Conservation (phyloP, 2,888 invertebrate species). For the Mechanitis messenoides region DNA sequence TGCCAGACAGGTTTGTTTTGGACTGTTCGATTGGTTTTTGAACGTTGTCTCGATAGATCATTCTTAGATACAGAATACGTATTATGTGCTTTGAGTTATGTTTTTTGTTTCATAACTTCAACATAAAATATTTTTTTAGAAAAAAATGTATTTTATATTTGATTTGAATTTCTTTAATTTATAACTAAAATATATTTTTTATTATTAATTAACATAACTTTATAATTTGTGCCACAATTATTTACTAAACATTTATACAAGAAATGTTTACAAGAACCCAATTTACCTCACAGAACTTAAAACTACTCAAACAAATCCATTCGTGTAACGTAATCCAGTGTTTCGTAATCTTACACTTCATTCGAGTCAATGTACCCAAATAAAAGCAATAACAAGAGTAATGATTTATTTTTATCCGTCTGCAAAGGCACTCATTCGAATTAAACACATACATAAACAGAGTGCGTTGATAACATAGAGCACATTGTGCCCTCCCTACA, state of each 20-base stretch:
- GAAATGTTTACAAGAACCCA: conserved; percentile 2
- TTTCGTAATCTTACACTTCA: conserved; percentile 20
- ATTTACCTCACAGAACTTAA: neutral
- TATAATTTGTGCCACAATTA: neutral
- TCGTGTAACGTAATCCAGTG: conserved; percentile 13
- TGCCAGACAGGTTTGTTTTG: conserved; percentile 51
- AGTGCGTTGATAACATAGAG: conserved; percentile 40
- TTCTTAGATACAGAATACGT: neutral
- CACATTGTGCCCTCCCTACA: conserved; percentile 51
- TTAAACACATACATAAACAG: conserved; percentile 52
- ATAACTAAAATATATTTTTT: too few relatives aligned
- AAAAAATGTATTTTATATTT: too few relatives aligned
- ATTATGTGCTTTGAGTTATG: neutral
- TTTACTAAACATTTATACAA: neutral
- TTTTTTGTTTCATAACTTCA: neutral
- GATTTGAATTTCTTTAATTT: too few relatives aligned
- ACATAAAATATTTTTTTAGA: too few relatives aligned
- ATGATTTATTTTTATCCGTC: conserved; percentile 33
- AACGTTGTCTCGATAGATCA: conserved; percentile 1
- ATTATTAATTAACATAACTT: neutral
- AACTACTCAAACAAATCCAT: conserved; percentile 11
- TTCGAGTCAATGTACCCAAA: conserved; percentile 24
- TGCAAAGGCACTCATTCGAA: conserved; percentile 54
- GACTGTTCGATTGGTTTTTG: conserved; percentile 32
- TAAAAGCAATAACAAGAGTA: conserved; percentile 24